Base-by-base conservation (phyloP, 2,888 invertebrate species). In the Orthosia cruda region DNA sequence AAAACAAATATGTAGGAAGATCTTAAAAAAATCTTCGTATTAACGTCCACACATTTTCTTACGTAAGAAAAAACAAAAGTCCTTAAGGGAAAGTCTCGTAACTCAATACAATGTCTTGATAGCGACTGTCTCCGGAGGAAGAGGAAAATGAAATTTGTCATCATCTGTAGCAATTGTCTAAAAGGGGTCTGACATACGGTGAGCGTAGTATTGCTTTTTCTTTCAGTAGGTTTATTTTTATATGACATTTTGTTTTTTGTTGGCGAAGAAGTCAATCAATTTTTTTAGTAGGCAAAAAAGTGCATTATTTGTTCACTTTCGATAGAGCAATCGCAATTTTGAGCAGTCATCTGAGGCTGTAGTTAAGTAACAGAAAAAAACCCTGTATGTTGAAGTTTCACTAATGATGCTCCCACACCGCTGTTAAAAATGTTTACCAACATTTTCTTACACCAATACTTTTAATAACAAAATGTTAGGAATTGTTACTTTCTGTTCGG, bases 91-190 rank as follows among this genome's bases (percentile, higher is more conserved):
- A 55, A 40, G 49, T 20, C 45, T 55, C 59, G 77, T 81, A 81
- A 87, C 67, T 71, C 67, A 81, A 79, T 83, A 76, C 86, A 78
- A 71, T 80, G 55, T 79, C 68, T 74, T 83, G 71, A 80, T 85
- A 77, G 26, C 67, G 66, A 76, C 68, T 81, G 79, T 77, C 68
- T 77, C 71, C 52, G 71, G 62, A 65, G 57, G 40, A 74, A 66
- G 73, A 70, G 40, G 82, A 79, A 85, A 85, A 86, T 86, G 59
- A 77, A 87, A 87, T 86, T 86, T 87, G 77, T 86, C 77, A 80
- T 85, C 85, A 87, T 82, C 72, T 67, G 71, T 72, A 62, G 47
- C 86, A 87, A 76, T 81, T 81, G 75, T 74, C 71, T 81, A 73
- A 87, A 86, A 79, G 58, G 64, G 49, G 23, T 52, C 18, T 71